A percentile compares a stretch with the other conserved stretches of the same genome.
phyloP scores from a whole-genome alignment of 2,888 invertebrate species.

The Herminia tarsipennalis region DNA sequence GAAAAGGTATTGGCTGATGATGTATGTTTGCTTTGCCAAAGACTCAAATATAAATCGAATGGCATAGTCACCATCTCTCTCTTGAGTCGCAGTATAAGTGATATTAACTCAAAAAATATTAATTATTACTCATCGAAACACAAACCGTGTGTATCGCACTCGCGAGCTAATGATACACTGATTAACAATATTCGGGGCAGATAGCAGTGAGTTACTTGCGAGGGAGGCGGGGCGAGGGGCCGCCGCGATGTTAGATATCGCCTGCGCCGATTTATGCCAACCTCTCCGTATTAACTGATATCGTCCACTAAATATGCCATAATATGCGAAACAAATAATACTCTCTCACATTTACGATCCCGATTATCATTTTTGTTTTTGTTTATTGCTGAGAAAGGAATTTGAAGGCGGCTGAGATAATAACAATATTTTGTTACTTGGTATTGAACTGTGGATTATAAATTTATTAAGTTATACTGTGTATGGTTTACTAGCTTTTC shows the following conservation, averaged over 20 bases:
- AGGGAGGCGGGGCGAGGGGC: constrained; percentile 66
- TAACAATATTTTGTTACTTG: constrained; percentile 41
- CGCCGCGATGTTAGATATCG: constrained; percentile 78
- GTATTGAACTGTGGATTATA: constrained; percentile 20
- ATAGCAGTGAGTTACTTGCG: constrained; percentile 80
- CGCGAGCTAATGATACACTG: constrained; percentile 81
- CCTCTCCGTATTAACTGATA: constrained; percentile 83
- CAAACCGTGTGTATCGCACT: constrained; percentile 57
- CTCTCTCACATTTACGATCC: constrained; percentile 58
- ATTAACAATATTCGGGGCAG: constrained; percentile 85
- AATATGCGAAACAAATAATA: constrained; percentile 83
- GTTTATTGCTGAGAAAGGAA: constrained; percentile 75
- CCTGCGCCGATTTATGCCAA: constrained; percentile 77
- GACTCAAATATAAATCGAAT: too few species aligned
- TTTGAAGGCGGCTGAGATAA: constrained; percentile 50
- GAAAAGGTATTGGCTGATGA: too few species aligned
- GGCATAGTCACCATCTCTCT: too few species aligned
- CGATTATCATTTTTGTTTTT: constrained; percentile 56
- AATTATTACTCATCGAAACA: constrained; percentile 19
- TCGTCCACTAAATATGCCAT: constrained; percentile 84
- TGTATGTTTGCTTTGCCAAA: too few species aligned
- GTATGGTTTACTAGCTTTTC: neutral
- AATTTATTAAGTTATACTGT: constrained; percentile 1
- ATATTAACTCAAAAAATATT: neutral
- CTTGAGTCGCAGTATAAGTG: too few species aligned